Conservation (phyloP, 2,113 vertebrate species). For the Zosterops hypoxanthus region DNA sequence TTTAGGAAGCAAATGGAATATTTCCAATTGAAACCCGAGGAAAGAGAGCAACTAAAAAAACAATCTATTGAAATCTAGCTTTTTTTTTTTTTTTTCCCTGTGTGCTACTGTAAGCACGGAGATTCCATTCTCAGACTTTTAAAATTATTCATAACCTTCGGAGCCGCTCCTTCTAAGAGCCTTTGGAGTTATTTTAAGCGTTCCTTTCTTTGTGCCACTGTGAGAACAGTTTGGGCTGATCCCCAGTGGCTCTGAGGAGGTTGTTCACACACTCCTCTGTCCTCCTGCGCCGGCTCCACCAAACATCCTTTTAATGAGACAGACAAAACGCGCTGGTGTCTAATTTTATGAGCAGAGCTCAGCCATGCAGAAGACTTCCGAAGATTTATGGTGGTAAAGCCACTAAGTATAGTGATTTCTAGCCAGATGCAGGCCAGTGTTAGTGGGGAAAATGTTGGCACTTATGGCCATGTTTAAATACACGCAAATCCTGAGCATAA, state of each 20-base stretch:
- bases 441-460: not conserved
- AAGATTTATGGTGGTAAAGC: constrained; percentile 39
- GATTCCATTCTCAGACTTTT: not conserved
- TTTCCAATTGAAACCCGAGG: not conserved
- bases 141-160: not conserved
- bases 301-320: not conserved
- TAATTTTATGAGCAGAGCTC: constrained; percentile 26
- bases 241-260: not conserved
- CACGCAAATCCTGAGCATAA: not conserved
- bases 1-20: not conserved
- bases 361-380: not conserved
- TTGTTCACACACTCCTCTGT: constrained; percentile 1
- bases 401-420: not conserved
- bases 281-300: not conserved
- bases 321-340: not conserved
- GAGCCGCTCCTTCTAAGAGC: not conserved
- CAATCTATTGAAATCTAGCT: not conserved
- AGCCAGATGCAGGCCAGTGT: not conserved
- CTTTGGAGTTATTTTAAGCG: not conserved
- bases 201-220: not conserved
- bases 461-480: not conserved
- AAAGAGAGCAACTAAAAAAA: not conserved
- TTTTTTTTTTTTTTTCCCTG: too few relatives aligned
- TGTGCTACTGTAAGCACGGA: not conserved
- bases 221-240: not conserved